Base-by-base conservation (phyloP, 2,113 vertebrate genomes). In the Triplophysa dalaica region DNA sequence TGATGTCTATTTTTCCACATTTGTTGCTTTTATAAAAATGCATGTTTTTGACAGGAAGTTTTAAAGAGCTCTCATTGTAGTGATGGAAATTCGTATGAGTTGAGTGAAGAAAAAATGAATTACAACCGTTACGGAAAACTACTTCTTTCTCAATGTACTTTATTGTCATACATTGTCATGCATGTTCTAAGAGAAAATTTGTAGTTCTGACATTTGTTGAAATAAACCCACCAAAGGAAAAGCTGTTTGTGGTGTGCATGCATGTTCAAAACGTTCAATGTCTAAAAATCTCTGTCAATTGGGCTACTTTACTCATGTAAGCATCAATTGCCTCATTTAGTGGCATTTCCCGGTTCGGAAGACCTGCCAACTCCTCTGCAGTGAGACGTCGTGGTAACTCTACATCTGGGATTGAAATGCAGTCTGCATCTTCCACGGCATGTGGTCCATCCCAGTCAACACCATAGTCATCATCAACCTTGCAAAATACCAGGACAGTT, bases 401-500 rank as follows among this genome's bases (percentile, higher is more conserved):
- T 5, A 70, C 50, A 50, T 70, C 48, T 54, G 69, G 50, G 26
- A 70, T 33, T 41, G 33, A 41, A 54, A 70, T 33, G 8, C 45
- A 54, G 69, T 33, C 17, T 70, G 26, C 45, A 2, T 70, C 69
- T 29, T 45, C 56, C 24, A 45, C 2, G 41, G 24, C 58, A 63
- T 43, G 56, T 48, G 58, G 73, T 62, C 73, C 73, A 61, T 62
- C 22, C 60, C 56, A 62, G 60, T 43, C 43, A 62, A 63, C 41
- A 48, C 73, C 60, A 64, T 75, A 75, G 29, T 62, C 56, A 7
- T 75, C 73, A 19, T 75, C 41, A 63, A 75, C 73, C 73, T 75
- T 56, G 2, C 29, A 29, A 72, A 54, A 72, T 19, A 45, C 22
- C 11, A 29, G 0, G 50, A 33, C 50, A 33, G 9, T 33, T 9